Evolutionary conservation across 1,140 invertebrate species (phyloP).

Genomic region (Thrips palmi): DNA sequence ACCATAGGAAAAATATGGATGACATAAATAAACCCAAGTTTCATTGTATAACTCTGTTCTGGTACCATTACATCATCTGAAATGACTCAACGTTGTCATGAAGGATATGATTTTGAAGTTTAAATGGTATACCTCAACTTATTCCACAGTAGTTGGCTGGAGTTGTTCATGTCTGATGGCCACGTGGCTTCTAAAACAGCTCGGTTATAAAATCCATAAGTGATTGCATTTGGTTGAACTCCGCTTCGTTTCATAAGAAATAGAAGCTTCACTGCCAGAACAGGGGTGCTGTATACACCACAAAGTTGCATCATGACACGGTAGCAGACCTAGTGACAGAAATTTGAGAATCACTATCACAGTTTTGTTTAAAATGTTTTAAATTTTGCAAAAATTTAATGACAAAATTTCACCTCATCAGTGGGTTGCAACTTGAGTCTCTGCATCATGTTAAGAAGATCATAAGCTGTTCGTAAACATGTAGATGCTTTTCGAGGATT

Average conservation of each 20-base stretch:
- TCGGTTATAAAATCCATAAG: slow-evolving; percentile 77
- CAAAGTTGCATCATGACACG: slow-evolving; percentile 97
- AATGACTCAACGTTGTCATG: background rate
- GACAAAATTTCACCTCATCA: slow-evolving; percentile 62
- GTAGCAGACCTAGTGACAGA: slow-evolving; percentile 67
- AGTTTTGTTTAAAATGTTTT: background rate
- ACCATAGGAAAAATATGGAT: too few species aligned
- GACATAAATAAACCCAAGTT: too few species aligned
- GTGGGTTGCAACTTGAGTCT: slow-evolving; percentile 57
- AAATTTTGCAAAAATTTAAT: background rate
- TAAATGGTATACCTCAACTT: slow-evolving; percentile 41
- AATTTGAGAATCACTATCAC: background rate
- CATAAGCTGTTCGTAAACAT: slow-evolving; percentile 67
- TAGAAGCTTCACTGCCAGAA: slow-evolving; percentile 84
- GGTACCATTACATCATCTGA: background rate
- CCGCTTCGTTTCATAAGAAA: slow-evolving; percentile 90
- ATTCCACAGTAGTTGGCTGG: slow-evolving; percentile 76
- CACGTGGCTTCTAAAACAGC: slow-evolving; percentile 86
- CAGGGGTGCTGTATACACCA: slow-evolving; percentile 81
- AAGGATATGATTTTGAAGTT: background rate
- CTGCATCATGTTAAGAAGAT: slow-evolving; percentile 70
- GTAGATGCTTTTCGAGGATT: slow-evolving; percentile 48
- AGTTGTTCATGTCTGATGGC: slow-evolving; percentile 71
- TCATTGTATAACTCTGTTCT: too few species aligned
- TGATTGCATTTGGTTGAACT: slow-evolving; percentile 91